Base-by-base conservation (phyloP, 2,113 vertebrate species). In the Daubentonia madagascariensis region DNA sequence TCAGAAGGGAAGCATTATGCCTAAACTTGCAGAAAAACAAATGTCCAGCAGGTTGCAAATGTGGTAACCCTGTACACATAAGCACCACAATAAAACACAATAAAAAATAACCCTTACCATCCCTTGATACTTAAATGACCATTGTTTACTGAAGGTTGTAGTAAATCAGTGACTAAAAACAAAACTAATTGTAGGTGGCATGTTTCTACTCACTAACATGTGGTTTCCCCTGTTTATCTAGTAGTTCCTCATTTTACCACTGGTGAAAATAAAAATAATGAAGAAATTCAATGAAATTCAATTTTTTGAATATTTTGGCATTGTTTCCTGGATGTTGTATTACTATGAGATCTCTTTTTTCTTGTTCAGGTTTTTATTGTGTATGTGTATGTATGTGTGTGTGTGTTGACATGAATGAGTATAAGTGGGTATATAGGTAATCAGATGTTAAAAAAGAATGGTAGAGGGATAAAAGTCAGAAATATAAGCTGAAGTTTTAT, bases 11-110 rank as follows among this genome's bases (percentile, higher is more conserved):
- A 92, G 45, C 16, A 59, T 35, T 70, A n/a, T 23, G 13, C 8
- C 35, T 79, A 95, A 96, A 83, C 6, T 92, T 81, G 23, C 22
- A 89, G 52, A 72, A 94, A 89, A 92, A 89, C 35, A 75, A 90
- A 61, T 32, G 8, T 23, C 32, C 11, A 50, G 37, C 6, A 76
- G 48, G 20, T 89, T 59, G 12, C 32, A 83, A 76, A 85, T 91
- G 83, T 86, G 30, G 22, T 9, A 76, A 89, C 45, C 20, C 6
- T 65, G 28, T 9, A 73, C 18, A 48, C 22, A 78, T 7, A 91
- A 57, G 4, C 22, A 50, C 40, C 32, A 85, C 1, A 57, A 57
- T 61, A 93, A 85, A 91, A 94, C 6, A 76, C 30, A 65, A 57
- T 23, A 37, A 37, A 43, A 78, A 45, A 67, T 20, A 70, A 70